Base-by-base conservation (phyloP, 1,140 invertebrate genomes). In the Nasonia giraulti region DNA sequence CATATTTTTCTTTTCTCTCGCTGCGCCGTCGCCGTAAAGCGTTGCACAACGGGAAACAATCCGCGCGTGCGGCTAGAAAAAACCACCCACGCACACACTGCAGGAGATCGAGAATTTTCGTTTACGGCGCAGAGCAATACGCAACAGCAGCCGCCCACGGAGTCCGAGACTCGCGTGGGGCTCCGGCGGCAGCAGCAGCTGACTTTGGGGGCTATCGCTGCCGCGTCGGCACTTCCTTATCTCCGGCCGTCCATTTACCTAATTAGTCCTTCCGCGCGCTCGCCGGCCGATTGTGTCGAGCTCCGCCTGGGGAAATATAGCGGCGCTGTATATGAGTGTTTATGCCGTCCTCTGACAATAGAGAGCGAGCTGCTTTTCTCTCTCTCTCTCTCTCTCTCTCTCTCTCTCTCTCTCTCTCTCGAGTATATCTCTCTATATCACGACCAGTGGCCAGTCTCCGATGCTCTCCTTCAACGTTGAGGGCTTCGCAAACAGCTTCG, bases 191-290 rank as follows among this genome's bases (percentile, higher is more conserved):
- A 27, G 27, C 27, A 75, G 73, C 73, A n/a, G 17, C 33, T 44
- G 73, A 44, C 40, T 44, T 80, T 80, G 17, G 31, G 31, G 40
- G 14, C 33, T 50, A 81, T 81, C 68, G 17, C 7, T 5, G 40
- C n/a, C n/a, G 66, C 33, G 62, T 44, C 33, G 62, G 27, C 76
- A 79, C 44, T 84, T 75, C 69, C 50, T 84, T 84, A 84, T 80
- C 83, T n/a, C 33, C 11, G 23, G n/a, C 31, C 27, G 33, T 75
- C 69, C 47, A 80, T 84, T 74, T 80, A 75, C 33, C 78, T 84
- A 84, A 80, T 84, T 84, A 80, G 83, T 80, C 68, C 62, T 82
- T 82, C 80, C 80, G 68, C 40, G 37, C 55, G 17, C 50, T 31
- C 31, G 12, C 31, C 10, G 27, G 23, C 27, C 68, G 68, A 62